A percentile compares a stretch with the other conserved stretches of the same genome.
These are phyloP conservation scores for Dipodomys merriami DNA, from an alignment of 2,113 vertebrate species.

Conservation along the genomic window DNA sequence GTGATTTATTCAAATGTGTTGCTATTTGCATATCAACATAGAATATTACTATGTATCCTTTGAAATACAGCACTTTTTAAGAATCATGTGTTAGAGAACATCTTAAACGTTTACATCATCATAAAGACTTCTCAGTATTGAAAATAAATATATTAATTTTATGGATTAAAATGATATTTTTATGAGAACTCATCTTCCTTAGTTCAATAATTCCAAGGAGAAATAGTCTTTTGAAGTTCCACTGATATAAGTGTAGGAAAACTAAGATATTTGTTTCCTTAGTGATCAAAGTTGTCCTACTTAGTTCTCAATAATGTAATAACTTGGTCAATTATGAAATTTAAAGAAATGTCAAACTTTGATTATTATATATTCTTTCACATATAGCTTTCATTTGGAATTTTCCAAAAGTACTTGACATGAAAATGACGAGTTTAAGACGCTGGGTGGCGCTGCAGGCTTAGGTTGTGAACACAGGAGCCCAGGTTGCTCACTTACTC, in stretches of 20 bases:
- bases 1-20: background rate
- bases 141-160: background rate
- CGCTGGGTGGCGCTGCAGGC: conserved; percentile 79
- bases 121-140: background rate
- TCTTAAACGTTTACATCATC: background rate
- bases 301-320: background rate
- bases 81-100: background rate
- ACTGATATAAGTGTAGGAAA: background rate
- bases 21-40: background rate
- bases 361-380: background rate
- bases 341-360: background rate
- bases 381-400: background rate
- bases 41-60: background rate
- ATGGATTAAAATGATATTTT: background rate
- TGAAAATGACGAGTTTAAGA: conserved; percentile 52
- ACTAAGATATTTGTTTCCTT: background rate
- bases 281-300: conserved; percentile 7
- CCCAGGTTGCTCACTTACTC: background rate
- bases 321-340: background rate
- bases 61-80: background rate
- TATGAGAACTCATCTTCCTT: background rate
- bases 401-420: background rate
- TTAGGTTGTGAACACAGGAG: conserved; percentile 59
- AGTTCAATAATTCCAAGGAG: conserved; percentile 2
- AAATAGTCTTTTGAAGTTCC: conserved; percentile 34